phyloP scores from a whole-genome alignment of 2,797 vertebrate species.

The Cuniculus paca region DNA sequence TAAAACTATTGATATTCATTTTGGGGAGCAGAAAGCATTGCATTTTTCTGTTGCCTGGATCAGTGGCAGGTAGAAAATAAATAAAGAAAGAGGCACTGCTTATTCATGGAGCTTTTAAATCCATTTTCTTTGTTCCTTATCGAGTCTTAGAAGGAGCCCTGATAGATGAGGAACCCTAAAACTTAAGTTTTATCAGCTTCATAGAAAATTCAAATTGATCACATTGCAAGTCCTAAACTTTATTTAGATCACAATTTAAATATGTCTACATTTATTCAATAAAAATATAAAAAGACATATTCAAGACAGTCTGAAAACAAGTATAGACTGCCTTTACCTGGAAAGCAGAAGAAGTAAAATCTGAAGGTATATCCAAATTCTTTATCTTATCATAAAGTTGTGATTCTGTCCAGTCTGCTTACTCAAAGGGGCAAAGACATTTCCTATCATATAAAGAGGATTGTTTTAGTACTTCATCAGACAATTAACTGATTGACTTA shows the following conservation, averaged over 20 bases:
- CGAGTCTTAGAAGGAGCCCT: background rate
- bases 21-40: background rate
- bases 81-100: background rate
- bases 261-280: background rate
- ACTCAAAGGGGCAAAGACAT: background rate
- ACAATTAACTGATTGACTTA: background rate
- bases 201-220: background rate
- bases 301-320: background rate
- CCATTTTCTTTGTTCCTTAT: background rate
- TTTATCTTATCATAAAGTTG: background rate
- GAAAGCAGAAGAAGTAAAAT: background rate
- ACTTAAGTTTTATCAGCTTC: background rate
- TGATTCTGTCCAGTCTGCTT: background rate
- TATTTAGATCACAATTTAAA: background rate
- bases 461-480: background rate
- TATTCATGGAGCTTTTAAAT: background rate
- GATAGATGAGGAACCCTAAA: background rate
- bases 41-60: background rate
- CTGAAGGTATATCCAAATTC: background rate
- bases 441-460: background rate
- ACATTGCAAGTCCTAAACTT: background rate
- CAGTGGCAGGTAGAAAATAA: background rate
- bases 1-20: background rate
- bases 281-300: background rate
- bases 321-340: background rate